Conservation (phyloP, 2,113 vertebrate species). For the Cryptomyrus ogoouensis region DNA sequence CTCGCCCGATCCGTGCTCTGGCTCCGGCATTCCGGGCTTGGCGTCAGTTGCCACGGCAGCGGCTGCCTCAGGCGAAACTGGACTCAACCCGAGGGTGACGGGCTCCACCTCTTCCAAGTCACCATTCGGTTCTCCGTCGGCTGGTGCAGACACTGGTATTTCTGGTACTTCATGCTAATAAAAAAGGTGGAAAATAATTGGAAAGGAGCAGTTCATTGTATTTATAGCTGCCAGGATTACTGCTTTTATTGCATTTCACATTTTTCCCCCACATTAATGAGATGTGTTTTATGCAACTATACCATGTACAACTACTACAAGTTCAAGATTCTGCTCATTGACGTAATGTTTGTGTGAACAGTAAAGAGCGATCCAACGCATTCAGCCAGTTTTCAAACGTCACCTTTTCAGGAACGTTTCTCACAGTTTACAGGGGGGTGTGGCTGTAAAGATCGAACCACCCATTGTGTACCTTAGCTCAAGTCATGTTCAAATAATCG, state of each 20-base stretch:
- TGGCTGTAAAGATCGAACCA: neutral
- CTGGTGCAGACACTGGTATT: neutral
- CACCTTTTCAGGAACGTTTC: neutral
- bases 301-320: neutral
- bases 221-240: neutral
- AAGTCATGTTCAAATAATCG: neutral
- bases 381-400: neutral
- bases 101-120: neutral
- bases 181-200: constrained; percentile 25
- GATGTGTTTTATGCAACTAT: neutral
- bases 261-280: neutral
- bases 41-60: neutral
- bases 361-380: neutral
- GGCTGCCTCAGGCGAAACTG: neutral
- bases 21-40: neutral
- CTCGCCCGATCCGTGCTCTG: constrained; percentile 20
- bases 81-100: neutral
- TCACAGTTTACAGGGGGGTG: neutral
- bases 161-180: constrained; percentile 26
- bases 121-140: constrained; percentile 9
- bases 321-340: neutral
- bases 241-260: neutral
- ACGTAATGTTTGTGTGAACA: neutral
- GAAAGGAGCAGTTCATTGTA: neutral
- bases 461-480: neutral